phyloP scores from a whole-genome alignment of 2,113 vertebrate genomes.

The Oriolus oriolus region DNA sequence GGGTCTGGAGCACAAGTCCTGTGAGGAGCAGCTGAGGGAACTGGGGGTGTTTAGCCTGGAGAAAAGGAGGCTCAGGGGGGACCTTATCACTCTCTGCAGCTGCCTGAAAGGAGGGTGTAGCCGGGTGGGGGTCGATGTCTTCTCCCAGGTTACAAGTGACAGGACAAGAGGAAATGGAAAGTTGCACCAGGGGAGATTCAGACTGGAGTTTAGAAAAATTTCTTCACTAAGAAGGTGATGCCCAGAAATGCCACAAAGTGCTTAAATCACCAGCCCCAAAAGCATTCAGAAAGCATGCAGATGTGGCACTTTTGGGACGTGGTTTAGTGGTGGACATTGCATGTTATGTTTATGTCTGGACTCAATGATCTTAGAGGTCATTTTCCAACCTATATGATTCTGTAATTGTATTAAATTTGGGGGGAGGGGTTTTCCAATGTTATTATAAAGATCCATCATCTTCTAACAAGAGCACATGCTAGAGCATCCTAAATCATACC shows the following conservation, averaged over 20 bases:
- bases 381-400: background rate
- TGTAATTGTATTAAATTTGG: background rate
- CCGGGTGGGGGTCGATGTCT: accelerated
- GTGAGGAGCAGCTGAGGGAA: background rate
- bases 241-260: background rate
- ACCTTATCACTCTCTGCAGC: accelerated
- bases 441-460: background rate
- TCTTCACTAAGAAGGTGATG: background rate
- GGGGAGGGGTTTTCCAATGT: accelerated
- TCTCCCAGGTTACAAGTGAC: accelerated
- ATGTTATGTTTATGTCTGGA: background rate
- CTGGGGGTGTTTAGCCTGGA: background rate
- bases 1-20: background rate
- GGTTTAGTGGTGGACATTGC: background rate
- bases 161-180: background rate
- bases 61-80: background rate
- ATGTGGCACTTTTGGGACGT: background rate
- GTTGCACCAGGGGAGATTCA: background rate
- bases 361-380: background rate
- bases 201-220: background rate
- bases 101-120: background rate
- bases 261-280: background rate
- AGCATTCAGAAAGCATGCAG: background rate
- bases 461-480: background rate
- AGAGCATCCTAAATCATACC: background rate